Conservation (phyloP, 2,888 invertebrate species). For the Physocephala rufipes region DNA sequence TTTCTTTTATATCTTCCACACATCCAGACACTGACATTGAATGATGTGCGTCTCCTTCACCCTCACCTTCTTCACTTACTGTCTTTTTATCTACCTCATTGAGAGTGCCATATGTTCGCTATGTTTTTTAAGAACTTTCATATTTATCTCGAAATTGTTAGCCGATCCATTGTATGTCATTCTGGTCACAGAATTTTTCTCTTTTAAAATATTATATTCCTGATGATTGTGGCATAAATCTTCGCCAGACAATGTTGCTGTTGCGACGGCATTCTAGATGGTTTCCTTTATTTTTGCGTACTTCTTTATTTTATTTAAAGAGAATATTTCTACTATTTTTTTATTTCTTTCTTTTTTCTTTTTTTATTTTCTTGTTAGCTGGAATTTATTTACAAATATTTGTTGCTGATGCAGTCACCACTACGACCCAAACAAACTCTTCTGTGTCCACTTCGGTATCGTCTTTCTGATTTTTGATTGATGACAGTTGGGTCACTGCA, state of each 20-base stretch:
- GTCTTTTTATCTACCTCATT: background rate
- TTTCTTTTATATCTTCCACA: too few relatives aligned
- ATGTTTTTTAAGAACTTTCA: background rate
- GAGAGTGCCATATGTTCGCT: background rate
- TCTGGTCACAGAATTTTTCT: constrained; percentile 3
- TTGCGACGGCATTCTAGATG: too few relatives aligned
- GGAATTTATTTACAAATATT: constrained; percentile 28
- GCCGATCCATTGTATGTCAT: constrained; percentile 10
- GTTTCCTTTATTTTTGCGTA: too few relatives aligned
- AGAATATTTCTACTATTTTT: background rate
- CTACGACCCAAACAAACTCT: background rate
- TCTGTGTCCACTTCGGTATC: constrained; percentile 6
- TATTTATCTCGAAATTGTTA: constrained; percentile 20
- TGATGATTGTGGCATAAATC: constrained; percentile 5
- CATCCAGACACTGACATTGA: constrained; percentile 21
- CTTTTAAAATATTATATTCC: background rate
- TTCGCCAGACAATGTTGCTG: background rate
- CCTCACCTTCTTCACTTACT: background rate
- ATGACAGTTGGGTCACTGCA: background rate
- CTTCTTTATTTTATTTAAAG: background rate
- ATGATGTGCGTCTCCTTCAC: background rate
- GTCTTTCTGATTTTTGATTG: constrained; percentile 11
- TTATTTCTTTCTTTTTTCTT: background rate
- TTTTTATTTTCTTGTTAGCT: background rate
- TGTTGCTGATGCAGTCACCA: background rate